phyloP scores from a whole-genome alignment of 1,140 invertebrate genomes.

The Cecropterus lyciades region DNA sequence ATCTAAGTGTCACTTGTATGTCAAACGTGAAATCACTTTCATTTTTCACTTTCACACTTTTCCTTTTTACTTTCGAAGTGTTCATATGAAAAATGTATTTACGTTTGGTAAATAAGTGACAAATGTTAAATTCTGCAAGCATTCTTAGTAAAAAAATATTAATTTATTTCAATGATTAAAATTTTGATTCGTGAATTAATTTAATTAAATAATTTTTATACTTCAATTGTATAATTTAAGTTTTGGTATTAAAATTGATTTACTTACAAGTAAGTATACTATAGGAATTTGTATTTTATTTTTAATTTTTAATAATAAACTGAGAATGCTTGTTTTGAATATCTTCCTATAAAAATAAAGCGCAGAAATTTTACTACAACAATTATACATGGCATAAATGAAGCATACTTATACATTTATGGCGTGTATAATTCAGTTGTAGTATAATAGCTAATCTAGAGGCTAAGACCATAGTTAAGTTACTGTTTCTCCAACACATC shows the following conservation, averaged over 20 bases:
- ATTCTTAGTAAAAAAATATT: slow-evolving; percentile 17
- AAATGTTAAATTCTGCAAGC: slow-evolving; percentile 13
- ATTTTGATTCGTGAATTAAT: too few relatives aligned
- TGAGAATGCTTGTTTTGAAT: slow-evolving; percentile 28
- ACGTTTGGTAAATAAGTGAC: slow-evolving; percentile 22
- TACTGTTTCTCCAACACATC: slow-evolving; percentile 61
- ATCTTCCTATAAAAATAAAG: slow-evolving; percentile 10
- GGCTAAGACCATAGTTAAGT: slow-evolving; percentile 67
- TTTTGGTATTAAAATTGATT: slow-evolving; percentile 11
- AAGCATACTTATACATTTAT: background rate
- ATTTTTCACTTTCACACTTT: slow-evolving; percentile 5
- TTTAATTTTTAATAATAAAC: background rate
- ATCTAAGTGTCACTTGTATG: slow-evolving; percentile 7
- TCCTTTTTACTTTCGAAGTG: slow-evolving; percentile 15
- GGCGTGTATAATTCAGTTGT: slow-evolving; percentile 22
- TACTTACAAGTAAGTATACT: background rate
- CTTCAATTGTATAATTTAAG: slow-evolving; percentile 20
- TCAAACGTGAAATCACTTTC: slow-evolving; percentile 15
- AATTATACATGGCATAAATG: slow-evolving; percentile 8
- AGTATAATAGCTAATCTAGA: slow-evolving; percentile 54
- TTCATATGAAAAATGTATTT: background rate
- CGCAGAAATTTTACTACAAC: slow-evolving; percentile 2
- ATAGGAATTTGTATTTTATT: slow-evolving; percentile 14
- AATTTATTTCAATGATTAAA: background rate
- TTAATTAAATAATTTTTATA: background rate